Percentiles rank a stretch among this genome's conserved stretches.
Conservation (phyloP, 2,888 invertebrate species). For the Drosophila kambysellisi region DNA sequence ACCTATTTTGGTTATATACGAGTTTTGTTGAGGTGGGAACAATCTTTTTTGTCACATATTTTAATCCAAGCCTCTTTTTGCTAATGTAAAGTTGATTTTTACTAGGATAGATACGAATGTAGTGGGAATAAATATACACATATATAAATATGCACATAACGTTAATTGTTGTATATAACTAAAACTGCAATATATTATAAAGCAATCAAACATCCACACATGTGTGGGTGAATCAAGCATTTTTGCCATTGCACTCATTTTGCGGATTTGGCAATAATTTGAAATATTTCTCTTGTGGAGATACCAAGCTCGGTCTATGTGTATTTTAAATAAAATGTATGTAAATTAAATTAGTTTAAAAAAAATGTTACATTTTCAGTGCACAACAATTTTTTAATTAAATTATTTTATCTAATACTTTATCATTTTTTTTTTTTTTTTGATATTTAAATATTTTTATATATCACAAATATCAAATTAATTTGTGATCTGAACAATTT, state of each 20-base stretch:
- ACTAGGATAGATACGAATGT: not conserved
- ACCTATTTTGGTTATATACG: not conserved
- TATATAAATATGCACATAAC: not conserved
- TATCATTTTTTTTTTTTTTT: not conserved
- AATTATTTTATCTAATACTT: not conserved
- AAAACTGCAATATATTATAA: not conserved
- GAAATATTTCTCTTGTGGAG: not conserved
- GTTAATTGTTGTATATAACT: not conserved
- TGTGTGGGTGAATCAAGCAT: not conserved
- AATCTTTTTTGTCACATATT: too few species aligned
- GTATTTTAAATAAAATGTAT: not conserved
- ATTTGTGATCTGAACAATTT: not conserved
- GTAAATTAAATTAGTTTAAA: not conserved
- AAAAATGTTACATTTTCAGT: not conserved
- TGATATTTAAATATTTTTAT: not conserved
- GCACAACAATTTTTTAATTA: not conserved
- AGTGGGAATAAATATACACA: not conserved
- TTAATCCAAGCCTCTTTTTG: too few species aligned
- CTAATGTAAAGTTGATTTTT: too few species aligned
- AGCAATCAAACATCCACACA: not conserved
- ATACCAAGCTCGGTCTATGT: too few species aligned
- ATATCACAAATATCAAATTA: not conserved
- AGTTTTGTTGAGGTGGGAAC: too few species aligned
- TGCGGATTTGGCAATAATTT: not conserved
- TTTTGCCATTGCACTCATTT: not conserved